Percentiles rank a stretch among this genome's conserved stretches.
Conservation (phyloP, 2,113 vertebrate species). For the Myocastor coypus region DNA sequence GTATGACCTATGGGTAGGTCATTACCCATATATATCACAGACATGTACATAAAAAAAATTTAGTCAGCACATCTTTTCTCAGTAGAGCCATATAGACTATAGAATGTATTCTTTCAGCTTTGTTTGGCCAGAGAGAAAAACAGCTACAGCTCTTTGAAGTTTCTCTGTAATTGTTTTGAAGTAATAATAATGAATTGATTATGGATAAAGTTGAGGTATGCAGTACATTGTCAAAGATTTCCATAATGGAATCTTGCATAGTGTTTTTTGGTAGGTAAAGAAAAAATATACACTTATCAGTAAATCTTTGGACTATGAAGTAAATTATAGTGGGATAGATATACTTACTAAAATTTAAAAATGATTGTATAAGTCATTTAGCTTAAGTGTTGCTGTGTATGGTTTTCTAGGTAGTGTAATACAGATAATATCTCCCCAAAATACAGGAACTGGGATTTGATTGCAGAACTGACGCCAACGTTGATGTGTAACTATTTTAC, state of each 20-base stretch:
- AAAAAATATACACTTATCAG: not conserved
- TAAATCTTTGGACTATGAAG: conserved; percentile 26
- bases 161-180: conserved; percentile 36
- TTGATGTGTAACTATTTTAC: not conserved
- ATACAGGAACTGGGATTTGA: conserved; percentile 47
- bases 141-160: conserved; percentile 10
- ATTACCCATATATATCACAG: not conserved
- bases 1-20: not conserved
- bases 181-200: conserved; percentile 17
- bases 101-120: conserved; percentile 34
- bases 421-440: not conserved
- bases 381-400: not conserved
- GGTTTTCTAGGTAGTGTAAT: conserved; percentile 22
- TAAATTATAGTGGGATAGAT: conserved; percentile 34
- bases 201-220: conserved; percentile 27
- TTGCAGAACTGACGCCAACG: not conserved
- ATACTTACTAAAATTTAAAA: conserved; percentile 26
- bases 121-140: not conserved
- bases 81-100: not conserved
- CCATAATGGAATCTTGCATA: conserved; percentile 7
- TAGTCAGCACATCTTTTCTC: not conserved
- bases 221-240: conserved; percentile 24
- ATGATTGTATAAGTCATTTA: not conserved
- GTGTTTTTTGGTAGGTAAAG: conserved; percentile 33
- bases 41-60: not conserved